Conservation (phyloP, 2,888 invertebrate genomes). For the Drosophila hamatofila region DNA sequence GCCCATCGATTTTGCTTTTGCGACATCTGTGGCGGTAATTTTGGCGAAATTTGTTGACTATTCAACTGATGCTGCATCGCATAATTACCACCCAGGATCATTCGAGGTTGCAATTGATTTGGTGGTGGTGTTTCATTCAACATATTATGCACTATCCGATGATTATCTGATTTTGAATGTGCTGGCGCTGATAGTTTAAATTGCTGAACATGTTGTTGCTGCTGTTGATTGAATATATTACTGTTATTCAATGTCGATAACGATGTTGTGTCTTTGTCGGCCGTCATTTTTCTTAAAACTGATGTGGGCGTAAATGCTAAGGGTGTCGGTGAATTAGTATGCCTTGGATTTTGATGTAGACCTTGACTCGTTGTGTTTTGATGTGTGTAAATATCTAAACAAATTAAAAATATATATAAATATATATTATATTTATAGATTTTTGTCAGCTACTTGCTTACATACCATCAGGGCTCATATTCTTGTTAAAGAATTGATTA, state of each 20-base stretch:
- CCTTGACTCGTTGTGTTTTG: slow-evolving; percentile 30
- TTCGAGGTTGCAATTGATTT: slow-evolving; percentile 71
- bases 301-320: slow-evolving; percentile 97
- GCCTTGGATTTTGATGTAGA: slow-evolving; percentile 59
- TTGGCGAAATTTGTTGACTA: slow-evolving; percentile 67
- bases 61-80: slow-evolving; percentile 58
- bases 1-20: slow-evolving; percentile 59
- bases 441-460: too few species aligned
- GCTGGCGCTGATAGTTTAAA: slow-evolving; percentile 33
- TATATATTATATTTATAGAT: neutral
- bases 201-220: slow-evolving; percentile 30
- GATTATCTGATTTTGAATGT: slow-evolving; percentile 35
- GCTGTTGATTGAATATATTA: slow-evolving; percentile 18
- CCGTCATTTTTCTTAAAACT: slow-evolving; percentile 97
- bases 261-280: slow-evolving; percentile 90
- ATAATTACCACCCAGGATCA: slow-evolving; percentile 83
- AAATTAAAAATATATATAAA: slow-evolving; percentile 3
- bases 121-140: slow-evolving; percentile 51
- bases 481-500: slow-evolving; percentile 37
- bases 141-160: slow-evolving; percentile 28
- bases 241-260: slow-evolving; percentile 13
- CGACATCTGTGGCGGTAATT: slow-evolving; percentile 52
- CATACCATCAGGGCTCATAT: slow-evolving; percentile 48
- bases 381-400: slow-evolving; percentile 42
- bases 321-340: slow-evolving; percentile 88